Base-by-base conservation (phyloP, 1,140 invertebrate species). In the Drosophila sucinea region DNA sequence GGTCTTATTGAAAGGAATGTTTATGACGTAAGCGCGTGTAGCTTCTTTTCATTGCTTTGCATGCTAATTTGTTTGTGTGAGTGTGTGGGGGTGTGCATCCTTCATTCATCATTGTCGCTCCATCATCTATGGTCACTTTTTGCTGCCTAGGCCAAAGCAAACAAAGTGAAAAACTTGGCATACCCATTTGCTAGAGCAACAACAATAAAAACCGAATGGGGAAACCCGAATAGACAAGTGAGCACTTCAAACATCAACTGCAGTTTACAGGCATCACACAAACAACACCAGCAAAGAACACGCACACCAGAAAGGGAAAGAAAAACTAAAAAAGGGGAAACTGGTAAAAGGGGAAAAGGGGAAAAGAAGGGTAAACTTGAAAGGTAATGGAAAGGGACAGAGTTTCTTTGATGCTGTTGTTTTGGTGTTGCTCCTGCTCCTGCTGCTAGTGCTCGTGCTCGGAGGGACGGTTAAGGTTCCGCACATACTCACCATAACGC, bases 401-500 rank as follows among this genome's bases (percentile, higher is more conserved):
- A 51, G 23, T 51, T 51, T 27, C 44, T 51, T 51, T 51, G 6
- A 51, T 27, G 44, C 44, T 47, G 17, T 23, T 47, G 44, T 23
- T 23, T 23, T 10, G 44, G 23, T 47, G 17, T 23, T 47, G 41
- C 41, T 5, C 33, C 33, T 25, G 41, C 17, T 44, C 0, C 17
- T 23, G 44, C 17, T 44, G 25, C 4, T 5, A 40, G 11, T n/a
- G 17, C 17, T 17, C 17, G 11, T n/a, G 35, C 35, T 38, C 8
- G 10, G n/a, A 41, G 38, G 27, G 25, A n/a, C 17, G 17, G 32
- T 8, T 35, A 8, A 25, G 56, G 57, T 47, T 11, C 1, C 11
- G 41, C 27, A 51, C 27, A 25, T 51, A 70, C 93, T 93, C 70
- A 95, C 94, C 44, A 95, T 95, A 27, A 98, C 96, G 83, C 94